These are phyloP conservation scores for Lipotes vexillifer DNA, from an alignment of 2,113 vertebrate species.

Conservation along the genomic window DNA sequence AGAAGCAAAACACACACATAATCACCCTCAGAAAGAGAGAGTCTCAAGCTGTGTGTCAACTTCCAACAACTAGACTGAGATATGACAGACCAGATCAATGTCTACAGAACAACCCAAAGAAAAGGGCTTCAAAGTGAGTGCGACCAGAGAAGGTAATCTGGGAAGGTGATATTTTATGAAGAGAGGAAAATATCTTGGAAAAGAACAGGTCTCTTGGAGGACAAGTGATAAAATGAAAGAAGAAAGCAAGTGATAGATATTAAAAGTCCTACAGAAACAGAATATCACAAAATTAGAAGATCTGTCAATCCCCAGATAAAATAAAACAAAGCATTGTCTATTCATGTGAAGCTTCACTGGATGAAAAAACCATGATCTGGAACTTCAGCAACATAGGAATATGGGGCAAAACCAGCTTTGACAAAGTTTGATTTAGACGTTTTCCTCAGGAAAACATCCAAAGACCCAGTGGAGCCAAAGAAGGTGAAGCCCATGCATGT, in stretches of 20 bases:
- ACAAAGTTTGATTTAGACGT: neutral
- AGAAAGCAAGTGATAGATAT: neutral
- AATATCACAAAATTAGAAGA: neutral
- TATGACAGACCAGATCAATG: neutral
- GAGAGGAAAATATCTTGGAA: neutral
- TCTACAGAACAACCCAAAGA: neutral
- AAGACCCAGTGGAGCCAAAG: neutral
- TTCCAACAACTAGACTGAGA: neutral
- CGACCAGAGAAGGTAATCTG: neutral
- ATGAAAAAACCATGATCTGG: neutral
- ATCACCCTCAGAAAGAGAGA: neutral
- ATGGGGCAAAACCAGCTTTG: neutral
- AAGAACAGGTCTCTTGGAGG: neutral
- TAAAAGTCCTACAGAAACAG: neutral
- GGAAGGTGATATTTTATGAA: neutral
- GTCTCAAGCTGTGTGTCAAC: neutral
- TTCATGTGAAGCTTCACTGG: neutral
- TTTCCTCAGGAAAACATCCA: neutral
- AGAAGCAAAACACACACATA: neutral
- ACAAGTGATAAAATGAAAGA: neutral
- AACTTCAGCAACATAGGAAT: neutral
- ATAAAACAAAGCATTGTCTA: neutral
- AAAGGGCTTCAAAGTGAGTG: neutral
- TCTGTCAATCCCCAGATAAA: neutral
- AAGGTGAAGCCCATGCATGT: neutral